These are phyloP conservation scores for Melitaea athalia DNA, from an alignment of 2,888 invertebrate species.

Conservation along the genomic window DNA sequence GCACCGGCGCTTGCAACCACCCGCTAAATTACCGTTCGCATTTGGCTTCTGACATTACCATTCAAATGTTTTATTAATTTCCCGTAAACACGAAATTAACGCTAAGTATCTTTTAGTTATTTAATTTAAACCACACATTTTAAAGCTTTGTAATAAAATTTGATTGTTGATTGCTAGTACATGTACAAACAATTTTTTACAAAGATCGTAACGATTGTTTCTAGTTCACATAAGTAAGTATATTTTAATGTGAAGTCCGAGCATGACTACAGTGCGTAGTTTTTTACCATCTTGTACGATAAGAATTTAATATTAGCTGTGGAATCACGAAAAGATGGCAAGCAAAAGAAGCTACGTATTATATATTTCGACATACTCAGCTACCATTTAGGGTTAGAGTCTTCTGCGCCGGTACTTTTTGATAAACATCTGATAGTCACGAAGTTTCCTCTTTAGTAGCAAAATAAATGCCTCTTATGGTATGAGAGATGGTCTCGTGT, in stretches of 20 bases:
- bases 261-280: slow-evolving; percentile 17
- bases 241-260: slow-evolving; percentile 24
- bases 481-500: slow-evolving; percentile 42
- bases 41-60: slow-evolving; percentile 75
- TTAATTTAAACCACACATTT: no score
- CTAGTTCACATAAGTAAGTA: slow-evolving; percentile 9
- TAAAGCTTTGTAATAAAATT: not conserved
- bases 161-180: not conserved
- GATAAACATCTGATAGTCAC: slow-evolving; percentile 47
- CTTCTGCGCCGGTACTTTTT: slow-evolving; percentile 44
- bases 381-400: slow-evolving; percentile 47
- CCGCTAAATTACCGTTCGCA: slow-evolving; percentile 73
- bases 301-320: slow-evolving; percentile 35
- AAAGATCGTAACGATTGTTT: slow-evolving; percentile 12
- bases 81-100: slow-evolving; percentile 35
- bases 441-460: slow-evolving; percentile 47
- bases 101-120: not conserved
- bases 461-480: slow-evolving; percentile 47
- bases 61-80: slow-evolving; percentile 55
- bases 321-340: slow-evolving; percentile 35
- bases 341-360: slow-evolving; percentile 38
- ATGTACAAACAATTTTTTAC: not conserved
- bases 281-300: slow-evolving; percentile 18
- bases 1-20: slow-evolving; percentile 61
- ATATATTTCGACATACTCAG: slow-evolving; percentile 45